A percentile compares a stretch with the other conserved stretches of the same genome.
phyloP scores from a whole-genome alignment of 1,140 invertebrate genomes.

The Phenacoccus solenopsis region DNA sequence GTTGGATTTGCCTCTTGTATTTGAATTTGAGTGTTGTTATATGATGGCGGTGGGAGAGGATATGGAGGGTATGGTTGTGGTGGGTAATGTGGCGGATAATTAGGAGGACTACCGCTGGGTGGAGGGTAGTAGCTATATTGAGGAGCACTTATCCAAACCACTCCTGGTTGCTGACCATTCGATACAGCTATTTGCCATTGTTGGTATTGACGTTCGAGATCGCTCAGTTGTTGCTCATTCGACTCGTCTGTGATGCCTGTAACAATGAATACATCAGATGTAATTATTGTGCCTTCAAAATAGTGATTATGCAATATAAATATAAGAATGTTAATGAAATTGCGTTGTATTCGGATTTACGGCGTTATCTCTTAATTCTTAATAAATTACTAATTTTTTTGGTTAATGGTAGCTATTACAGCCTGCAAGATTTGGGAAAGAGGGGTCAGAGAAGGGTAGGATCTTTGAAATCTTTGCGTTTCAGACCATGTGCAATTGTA shows the following conservation, averaged over 20 bases:
- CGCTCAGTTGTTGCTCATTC: background rate
- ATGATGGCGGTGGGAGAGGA: constrained; percentile 8
- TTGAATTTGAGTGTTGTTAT: constrained; percentile 20
- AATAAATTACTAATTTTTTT: no score
- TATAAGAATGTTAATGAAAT: background rate
- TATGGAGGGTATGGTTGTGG: constrained; percentile 22
- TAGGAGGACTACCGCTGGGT: constrained; percentile 21
- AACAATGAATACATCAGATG: background rate
- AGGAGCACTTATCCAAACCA: constrained; percentile 30
- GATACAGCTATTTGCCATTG: constrained; percentile 29
- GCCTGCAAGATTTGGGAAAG: no score
- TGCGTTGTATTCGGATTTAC: no score
- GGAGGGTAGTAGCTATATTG: constrained; percentile 24
- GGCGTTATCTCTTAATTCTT: no score
- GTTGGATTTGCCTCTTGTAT: background rate
- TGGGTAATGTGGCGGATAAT: constrained; percentile 20
- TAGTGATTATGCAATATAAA: background rate
- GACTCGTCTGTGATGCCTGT: background rate
- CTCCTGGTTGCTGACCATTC: constrained; percentile 30
- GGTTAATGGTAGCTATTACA: no score
- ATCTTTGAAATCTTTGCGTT: no score
- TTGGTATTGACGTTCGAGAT: constrained; percentile 25
- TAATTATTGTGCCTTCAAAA: background rate
- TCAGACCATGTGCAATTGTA: no score
- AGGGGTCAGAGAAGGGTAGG: no score